These are phyloP conservation scores for Clamator glandarius DNA, from an alignment of 2,797 vertebrate species.

Conservation along the genomic window DNA sequence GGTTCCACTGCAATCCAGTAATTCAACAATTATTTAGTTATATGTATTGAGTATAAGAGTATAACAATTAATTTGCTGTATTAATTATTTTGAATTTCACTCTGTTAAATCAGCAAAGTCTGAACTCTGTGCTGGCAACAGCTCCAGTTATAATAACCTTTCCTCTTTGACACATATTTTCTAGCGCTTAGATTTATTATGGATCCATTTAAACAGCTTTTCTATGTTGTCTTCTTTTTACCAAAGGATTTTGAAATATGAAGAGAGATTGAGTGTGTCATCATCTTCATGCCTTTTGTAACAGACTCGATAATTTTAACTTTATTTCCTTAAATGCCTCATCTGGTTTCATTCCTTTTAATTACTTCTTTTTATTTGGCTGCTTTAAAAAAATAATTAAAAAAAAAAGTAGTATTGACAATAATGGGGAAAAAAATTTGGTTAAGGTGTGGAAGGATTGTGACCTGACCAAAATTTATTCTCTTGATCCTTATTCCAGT, in stretches of 20 bases:
- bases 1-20: background rate
- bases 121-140: background rate
- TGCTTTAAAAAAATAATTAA: slow-evolving; percentile 48
- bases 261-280: slow-evolving; percentile 55
- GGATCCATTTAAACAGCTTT: background rate
- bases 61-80: background rate
- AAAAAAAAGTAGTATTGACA: slow-evolving; percentile 79
- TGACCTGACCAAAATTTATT: background rate
- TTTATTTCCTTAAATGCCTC: slow-evolving; percentile 77
- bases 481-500: slow-evolving; percentile 75
- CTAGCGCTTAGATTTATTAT: background rate
- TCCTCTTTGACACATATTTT: background rate
- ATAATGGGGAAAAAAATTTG: slow-evolving; percentile 62
- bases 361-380: slow-evolving; percentile 73
- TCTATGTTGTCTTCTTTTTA: background rate
- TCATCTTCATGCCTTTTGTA: slow-evolving; percentile 72
- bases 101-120: background rate
- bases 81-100: background rate
- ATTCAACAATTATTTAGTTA: background rate
- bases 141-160: background rate
- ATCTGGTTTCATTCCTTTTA: slow-evolving; percentile 76
- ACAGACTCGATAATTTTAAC: slow-evolving; percentile 63
- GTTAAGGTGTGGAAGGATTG: slow-evolving; percentile 76
- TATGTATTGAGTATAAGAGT: background rate
- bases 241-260: slow-evolving; percentile 41